Evolutionary conservation across 2,888 invertebrate species (phyloP).

Genomic region (Tiliacea aurago): DNA sequence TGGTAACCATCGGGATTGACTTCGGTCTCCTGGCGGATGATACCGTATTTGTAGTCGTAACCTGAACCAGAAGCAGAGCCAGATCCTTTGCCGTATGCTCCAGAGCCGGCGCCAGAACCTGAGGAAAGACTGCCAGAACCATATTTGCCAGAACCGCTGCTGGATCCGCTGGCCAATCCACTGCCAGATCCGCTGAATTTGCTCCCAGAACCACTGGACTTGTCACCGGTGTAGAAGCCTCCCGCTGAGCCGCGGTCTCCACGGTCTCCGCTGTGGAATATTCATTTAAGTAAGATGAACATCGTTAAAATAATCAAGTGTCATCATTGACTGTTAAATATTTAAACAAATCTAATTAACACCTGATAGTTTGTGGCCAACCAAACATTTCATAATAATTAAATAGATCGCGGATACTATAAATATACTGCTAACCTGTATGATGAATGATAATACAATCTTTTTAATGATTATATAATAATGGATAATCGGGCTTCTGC

Average conservation of each 20-base stretch:
- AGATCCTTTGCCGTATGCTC: slow-evolving; percentile 47
- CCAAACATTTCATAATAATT: background rate
- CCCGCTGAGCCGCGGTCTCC: slow-evolving; percentile 74
- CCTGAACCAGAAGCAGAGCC: slow-evolving; percentile 37
- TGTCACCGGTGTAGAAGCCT: slow-evolving; percentile 68
- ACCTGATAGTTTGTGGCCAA: slow-evolving; percentile 13
- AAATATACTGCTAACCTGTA: background rate
- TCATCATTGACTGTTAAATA: slow-evolving; percentile 39
- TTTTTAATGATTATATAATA: slow-evolving; percentile 2
- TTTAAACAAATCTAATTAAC: slow-evolving; percentile 36
- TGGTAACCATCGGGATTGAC: slow-evolving; percentile 83
- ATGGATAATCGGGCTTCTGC: background rate
- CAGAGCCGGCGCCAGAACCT: background rate
- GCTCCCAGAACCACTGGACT: slow-evolving; percentile 46
- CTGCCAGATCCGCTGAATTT: slow-evolving; percentile 3
- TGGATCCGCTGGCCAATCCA: slow-evolving; percentile 3
- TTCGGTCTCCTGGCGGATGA: slow-evolving; percentile 85
- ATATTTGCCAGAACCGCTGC: slow-evolving; percentile 10
- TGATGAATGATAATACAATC: background rate
- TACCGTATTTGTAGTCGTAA: slow-evolving; percentile 85
- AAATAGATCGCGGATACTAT: slow-evolving; percentile 5
- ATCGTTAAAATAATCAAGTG: slow-evolving; percentile 26
- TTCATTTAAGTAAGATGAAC: slow-evolving; percentile 29
- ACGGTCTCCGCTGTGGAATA: slow-evolving; percentile 63
- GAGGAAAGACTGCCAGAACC: background rate